Percentiles rank a stretch among this genome's conserved stretches.
These are phyloP conservation scores for Microchrysa polita DNA, from an alignment of 2,888 invertebrate genomes.

Conservation along the genomic window DNA sequence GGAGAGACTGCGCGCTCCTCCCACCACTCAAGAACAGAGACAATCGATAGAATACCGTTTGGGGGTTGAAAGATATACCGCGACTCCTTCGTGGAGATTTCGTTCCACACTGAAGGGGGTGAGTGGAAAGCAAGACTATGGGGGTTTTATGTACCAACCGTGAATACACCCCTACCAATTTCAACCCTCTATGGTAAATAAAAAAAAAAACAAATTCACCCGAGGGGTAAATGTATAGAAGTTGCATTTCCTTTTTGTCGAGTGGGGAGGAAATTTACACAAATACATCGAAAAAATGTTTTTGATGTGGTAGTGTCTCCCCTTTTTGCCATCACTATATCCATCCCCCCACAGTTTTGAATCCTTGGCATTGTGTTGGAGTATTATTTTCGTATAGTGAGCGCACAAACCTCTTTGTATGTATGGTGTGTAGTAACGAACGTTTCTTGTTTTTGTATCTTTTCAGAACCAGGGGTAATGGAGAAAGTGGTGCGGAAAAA, in stretches of 20 bases:
- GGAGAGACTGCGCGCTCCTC: constrained; percentile 40
- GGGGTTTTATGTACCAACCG: too few species aligned
- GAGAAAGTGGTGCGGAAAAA: constrained; percentile 35
- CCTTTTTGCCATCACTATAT: constrained; percentile 22
- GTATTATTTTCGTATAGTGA: constrained; percentile 12
- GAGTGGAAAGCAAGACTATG: too few species aligned
- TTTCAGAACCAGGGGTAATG: constrained; percentile 28
- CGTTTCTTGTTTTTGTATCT: constrained; percentile 31
- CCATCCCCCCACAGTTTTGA: background rate
- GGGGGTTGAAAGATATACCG: background rate
- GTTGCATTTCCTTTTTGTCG: constrained; percentile 26
- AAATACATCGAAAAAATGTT: too few species aligned
- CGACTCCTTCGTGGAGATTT: background rate
- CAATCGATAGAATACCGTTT: background rate
- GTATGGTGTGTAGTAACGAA: constrained; percentile 29
- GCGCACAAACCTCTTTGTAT: background rate
- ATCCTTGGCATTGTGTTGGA: constrained; percentile 1
- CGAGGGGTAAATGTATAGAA: constrained; percentile 22
- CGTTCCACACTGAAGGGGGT: background rate
- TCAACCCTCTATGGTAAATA: background rate
- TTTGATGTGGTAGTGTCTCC: background rate
- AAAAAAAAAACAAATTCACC: background rate
- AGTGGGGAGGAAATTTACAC: constrained; percentile 9
- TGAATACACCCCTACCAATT: background rate
- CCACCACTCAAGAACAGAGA: constrained; percentile 14